A percentile compares a stretch with the other conserved stretches of the same genome.
Conservation (phyloP, 2,888 invertebrate species). For the Tribolium freemani region DNA sequence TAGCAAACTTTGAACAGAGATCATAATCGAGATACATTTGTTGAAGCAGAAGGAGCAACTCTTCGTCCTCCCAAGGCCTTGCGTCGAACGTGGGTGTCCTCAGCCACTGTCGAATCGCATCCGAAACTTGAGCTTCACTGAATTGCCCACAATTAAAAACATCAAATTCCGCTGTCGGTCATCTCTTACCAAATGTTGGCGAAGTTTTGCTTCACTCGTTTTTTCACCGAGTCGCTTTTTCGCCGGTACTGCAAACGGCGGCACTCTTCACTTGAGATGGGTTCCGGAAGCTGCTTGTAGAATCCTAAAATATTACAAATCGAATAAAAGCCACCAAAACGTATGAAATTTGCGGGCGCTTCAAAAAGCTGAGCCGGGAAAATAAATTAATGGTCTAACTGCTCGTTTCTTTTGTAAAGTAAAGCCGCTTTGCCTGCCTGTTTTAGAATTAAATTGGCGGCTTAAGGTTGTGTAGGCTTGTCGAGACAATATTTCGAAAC, state of each 20-base stretch:
- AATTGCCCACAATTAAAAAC: conserved; percentile 51
- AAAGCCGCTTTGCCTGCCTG: conserved; percentile 12
- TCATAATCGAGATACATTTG: conserved; percentile 87
- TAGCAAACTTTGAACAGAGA: conserved; percentile 81
- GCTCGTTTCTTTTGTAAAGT: conserved; percentile 11
- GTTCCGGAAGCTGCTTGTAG: conserved; percentile 75
- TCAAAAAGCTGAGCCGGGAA: not conserved
- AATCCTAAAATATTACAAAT: conserved; percentile 68
- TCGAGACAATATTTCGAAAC: conserved; percentile 24
- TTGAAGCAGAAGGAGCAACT: conserved; percentile 81
- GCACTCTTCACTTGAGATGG: conserved; percentile 72
- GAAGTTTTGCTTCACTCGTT: conserved; percentile 74
- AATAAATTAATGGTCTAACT: conserved; percentile 18
- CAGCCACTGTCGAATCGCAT: conserved; percentile 75
- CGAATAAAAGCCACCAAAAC: not conserved
- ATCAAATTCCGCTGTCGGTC: conserved; percentile 26
- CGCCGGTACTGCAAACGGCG: conserved; percentile 73
- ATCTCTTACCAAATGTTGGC: conserved; percentile 73
- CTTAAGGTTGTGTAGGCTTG: conserved; percentile 22
- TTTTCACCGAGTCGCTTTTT: conserved; percentile 73
- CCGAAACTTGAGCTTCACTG: conserved; percentile 76
- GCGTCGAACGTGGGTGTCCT: conserved; percentile 83
- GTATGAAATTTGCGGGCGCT: not conserved
- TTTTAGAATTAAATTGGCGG: conserved; percentile 34
- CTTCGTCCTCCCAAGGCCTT: conserved; percentile 86